Base-by-base conservation (phyloP, 2,113 vertebrate genomes). In the Sturnus vulgaris region DNA sequence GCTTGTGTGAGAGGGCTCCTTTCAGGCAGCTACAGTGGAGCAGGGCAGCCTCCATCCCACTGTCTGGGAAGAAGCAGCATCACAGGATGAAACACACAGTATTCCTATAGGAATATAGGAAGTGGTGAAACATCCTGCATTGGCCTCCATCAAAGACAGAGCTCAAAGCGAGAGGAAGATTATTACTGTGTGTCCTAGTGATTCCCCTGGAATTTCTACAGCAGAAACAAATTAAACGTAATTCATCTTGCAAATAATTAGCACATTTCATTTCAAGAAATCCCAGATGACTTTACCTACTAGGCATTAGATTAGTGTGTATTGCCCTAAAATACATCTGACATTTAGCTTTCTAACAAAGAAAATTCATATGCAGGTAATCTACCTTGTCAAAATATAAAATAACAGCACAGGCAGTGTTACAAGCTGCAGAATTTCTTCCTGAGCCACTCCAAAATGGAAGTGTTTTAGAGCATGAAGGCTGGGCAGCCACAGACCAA, bases 191-290 rank as follows among this genome's bases (percentile, higher is more conserved):
- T 75, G 76, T 88, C 37, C 82, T 65, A 68, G 60, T 66, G 76
- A 92, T 88, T 95, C 92, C 92, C 85, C 37, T 94, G 95, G 64
- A 94, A 93, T 81, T 96, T 95, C 72, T 60, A 47, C 72, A 64
- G 79, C 80, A 90, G 94, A 95, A 96, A 75, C 86, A 95, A 93
- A 94, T 95, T 93, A 92, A 91, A 80, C 1, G 0, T 83, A 95
- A 83, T 52, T 93, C 77, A 46, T 95, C 52, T 89, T 84, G 75
- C 79, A 90, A 90, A 95, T 92, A 96, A 96, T 96, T 97, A 96
- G 95, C 79, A 94, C 79, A 64, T 95, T 93, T 96, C 79, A 71
- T 96, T 90, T 86, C 80, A 82, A 84, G 80, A 92, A 96, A 94
- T 93, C 96, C 94, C 95, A 86, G 24, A n/a, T 94, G 94, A 82